Base-by-base conservation (phyloP, 2,113 vertebrate genomes). In the Fulmarus glacialis region DNA sequence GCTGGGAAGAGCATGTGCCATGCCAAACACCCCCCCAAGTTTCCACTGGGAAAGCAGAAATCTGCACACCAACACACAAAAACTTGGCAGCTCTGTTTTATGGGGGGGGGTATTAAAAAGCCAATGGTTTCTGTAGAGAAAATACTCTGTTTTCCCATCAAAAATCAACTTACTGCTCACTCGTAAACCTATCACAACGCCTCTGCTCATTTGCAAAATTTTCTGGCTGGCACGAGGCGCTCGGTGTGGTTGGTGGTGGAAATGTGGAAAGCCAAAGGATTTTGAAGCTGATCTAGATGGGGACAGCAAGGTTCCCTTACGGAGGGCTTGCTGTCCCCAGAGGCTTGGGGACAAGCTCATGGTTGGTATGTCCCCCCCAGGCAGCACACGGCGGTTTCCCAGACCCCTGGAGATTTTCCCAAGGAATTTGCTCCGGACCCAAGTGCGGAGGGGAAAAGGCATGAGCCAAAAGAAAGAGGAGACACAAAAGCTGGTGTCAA, bases 1-100 rank as follows among this genome's bases (percentile, higher is more conserved):
- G 94, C 91, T 96, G 94, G 93, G 93, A 96, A 94, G 80, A 95
- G n/a, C 87, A 43, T 83, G 83, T 78, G 91, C 59, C 71, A 23
- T 5, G 91, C 89, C 89, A 95, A 92, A 91, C 89, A 89, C 95
- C 30, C 93, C 89, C 94, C 96, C 82, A 78, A 38, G 78, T 59
- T 74, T 91, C 68, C 92, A 84, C 45, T 13, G 7, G 92, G 89
- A 89, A 85, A 82, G 74, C 78, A 90, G 79, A 87, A 93, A 85
- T 34, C 74, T 75, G 52, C 81, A 36, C 74, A 82, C 74, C 77
- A 81, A 81, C 89, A 89, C 82, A 63, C 0, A 8, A 34, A 56
- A 89, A 24, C 84, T 81, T 94, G 91, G 94, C 94, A 91, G 55
- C 29, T 53, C 55, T 12, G 12, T 59, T 72, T 67, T 48, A 15